Evolutionary conservation across 2,113 vertebrate species (phyloP).

Genomic region (Tragelaphus strepsiceros): DNA sequence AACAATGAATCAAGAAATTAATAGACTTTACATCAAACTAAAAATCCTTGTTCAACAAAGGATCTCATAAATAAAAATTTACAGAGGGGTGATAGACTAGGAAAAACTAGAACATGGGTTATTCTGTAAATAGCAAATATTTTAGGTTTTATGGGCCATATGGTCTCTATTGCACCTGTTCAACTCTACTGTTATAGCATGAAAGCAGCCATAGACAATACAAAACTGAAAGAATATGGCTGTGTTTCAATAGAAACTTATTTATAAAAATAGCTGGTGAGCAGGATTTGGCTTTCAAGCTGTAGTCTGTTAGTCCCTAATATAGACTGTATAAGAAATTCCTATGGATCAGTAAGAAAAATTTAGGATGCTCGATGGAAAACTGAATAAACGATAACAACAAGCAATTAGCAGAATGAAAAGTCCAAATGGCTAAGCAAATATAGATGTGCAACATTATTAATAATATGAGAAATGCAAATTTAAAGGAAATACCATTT

Average conservation of each 20-base stretch:
- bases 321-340: background rate
- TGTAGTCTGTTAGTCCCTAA: background rate
- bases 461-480: background rate
- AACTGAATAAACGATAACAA: background rate
- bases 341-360: background rate
- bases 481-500: background rate
- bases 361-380: background rate
- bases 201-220: background rate
- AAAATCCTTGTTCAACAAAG: background rate
- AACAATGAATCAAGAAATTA: background rate
- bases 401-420: constrained; percentile 15
- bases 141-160: background rate
- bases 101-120: background rate
- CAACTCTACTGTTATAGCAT: background rate
- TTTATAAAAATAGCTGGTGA: background rate
- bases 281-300: background rate
- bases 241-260: background rate
- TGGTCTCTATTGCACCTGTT: background rate
- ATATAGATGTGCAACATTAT: background rate
- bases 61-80: constrained; percentile 4
- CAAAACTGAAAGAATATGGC: background rate
- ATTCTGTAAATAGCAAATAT: background rate
- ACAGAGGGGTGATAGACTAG: background rate
- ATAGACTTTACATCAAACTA: background rate
- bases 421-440: background rate